Evolutionary conservation across 2,888 invertebrate species (phyloP), one percentile per base, ranked within the genome.

Genomic region (Teinopalpus imperialis): DNA sequence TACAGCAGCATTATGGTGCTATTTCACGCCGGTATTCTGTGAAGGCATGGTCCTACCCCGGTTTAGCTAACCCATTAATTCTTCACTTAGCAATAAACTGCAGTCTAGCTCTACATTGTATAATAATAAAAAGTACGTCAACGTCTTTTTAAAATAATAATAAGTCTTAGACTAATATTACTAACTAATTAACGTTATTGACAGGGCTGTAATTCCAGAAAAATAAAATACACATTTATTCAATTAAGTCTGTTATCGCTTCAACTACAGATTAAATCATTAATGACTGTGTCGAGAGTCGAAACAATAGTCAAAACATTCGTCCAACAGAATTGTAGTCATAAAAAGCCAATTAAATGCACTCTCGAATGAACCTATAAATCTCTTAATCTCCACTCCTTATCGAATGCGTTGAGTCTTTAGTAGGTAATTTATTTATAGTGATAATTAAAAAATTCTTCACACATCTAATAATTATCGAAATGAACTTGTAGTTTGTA

Each of bases 391-490:
- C 76, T 74, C 58, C 61, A 60, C 63, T 68, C 68, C 76, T 78
- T 76, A 75, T 75, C 63, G 75, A 73, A 76, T 64, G 67, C 67
- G 70, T 75, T 74, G 77, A 73, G 66, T 63, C 62, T 64, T 64
- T 52, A 55, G 54, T 60, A 61, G 66, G 62, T 67, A 66, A 76
- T 76, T 75, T 70, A 79, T 83, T 83, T 80, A 82, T 82, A 76
- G 63, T 69, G 71, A 79, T 77, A 81, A 86, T 87, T 83, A 81
- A 75, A 61, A 60, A 72, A 80, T 81, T 77, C 70, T 81, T 77
- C 70, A 77, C 76, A 74, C 77, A 66, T 65, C 29, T 32, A 44
- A 43, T 24, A 37, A 14, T 37, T 35, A 49, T 36, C n/a, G 10
- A 24, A 26, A 41, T 32, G 16, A 10, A 32, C 21, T 16, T 16